A percentile compares a stretch with the other conserved stretches of the same genome.
Evolutionary conservation across 2,113 vertebrate species (phyloP).

Genomic region (Eurypyga helias): DNA sequence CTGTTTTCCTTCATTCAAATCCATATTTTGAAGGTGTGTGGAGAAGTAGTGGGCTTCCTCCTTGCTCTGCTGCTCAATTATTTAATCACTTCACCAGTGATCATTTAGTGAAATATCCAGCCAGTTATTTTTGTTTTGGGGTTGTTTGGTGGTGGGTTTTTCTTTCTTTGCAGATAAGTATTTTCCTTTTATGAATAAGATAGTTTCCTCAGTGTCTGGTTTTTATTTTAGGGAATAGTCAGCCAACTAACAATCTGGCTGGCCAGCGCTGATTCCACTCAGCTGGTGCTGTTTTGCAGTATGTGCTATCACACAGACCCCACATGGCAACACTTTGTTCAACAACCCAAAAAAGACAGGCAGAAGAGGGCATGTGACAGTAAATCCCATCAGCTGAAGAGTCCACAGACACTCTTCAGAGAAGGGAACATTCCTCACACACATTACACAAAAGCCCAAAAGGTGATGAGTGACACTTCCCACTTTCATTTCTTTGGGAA

Average conservation of each 20-base stretch:
- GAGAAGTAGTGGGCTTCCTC: not conserved
- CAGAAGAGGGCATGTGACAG: slow-evolving; percentile 43
- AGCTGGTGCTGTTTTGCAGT: slow-evolving; percentile 17
- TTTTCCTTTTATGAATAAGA: slow-evolving; percentile 37
- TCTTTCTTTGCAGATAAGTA: not conserved
- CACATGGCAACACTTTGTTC: slow-evolving; percentile 42
- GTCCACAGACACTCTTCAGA: slow-evolving; percentile 28
- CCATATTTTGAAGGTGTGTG: not conserved
- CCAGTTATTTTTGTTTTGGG: not conserved
- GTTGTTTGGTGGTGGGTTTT: not conserved
- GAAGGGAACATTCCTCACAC: slow-evolving; percentile 1
- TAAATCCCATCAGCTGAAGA: slow-evolving; percentile 52
- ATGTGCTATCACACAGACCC: slow-evolving; percentile 32
- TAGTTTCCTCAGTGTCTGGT: slow-evolving; percentile 19
- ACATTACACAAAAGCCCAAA: slow-evolving; percentile 42
- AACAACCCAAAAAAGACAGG: slow-evolving; percentile 19
- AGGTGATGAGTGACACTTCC: slow-evolving; percentile 59
- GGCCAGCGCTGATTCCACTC: not conserved
- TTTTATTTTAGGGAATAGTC: slow-evolving; percentile 25
- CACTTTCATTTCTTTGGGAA: slow-evolving; percentile 56
- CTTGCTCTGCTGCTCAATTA: not conserved
- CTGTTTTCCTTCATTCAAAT: not conserved
- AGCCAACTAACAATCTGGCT: not conserved
- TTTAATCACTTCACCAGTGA: not conserved
- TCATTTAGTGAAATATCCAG: not conserved